Conservation (phyloP, 2,797 vertebrate genomes). For the Enteromius treurensis region DNA sequence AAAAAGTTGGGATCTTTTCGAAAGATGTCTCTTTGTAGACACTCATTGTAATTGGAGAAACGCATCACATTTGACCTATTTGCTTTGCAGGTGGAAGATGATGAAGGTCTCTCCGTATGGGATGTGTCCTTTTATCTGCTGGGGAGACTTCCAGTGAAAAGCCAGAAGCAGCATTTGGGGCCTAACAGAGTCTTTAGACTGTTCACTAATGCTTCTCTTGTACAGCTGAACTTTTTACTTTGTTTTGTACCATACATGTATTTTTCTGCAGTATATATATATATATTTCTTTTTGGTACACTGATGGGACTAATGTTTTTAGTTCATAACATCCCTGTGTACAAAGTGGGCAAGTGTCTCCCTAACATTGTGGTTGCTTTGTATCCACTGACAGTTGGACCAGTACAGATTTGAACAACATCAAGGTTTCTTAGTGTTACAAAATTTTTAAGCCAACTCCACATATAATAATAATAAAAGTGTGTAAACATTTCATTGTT, state of each 20-base stretch:
- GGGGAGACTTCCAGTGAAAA: background rate
- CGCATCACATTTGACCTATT: background rate
- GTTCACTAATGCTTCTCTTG: conserved; percentile 6
- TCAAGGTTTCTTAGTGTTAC: background rate
- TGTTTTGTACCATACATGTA: conserved; percentile 28
- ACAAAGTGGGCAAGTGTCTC: background rate
- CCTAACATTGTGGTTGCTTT: conserved; percentile 14
- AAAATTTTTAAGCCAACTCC: background rate
- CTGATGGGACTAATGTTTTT: conserved; percentile 7
- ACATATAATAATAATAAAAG: background rate
- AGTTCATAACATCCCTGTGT: background rate
- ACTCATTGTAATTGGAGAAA: background rate
- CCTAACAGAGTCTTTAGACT: conserved; percentile 13
- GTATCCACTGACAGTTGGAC: background rate
- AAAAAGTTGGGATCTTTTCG: background rate
- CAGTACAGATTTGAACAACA: background rate
- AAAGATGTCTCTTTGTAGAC: background rate
- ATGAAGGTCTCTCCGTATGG: conserved; percentile 37
- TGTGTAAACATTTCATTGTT: background rate
- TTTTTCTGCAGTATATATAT: conserved; percentile 3
- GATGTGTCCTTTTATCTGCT: conserved; percentile 8
- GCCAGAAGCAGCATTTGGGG: background rate
- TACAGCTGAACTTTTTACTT: conserved; percentile 42
- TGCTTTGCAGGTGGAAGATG: conserved; percentile 70
- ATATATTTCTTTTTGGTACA: conserved; percentile 7